phyloP scores from a whole-genome alignment of 64 coral and sea anemone genomes.

The Dendrophyllia cribrosa region DNA sequence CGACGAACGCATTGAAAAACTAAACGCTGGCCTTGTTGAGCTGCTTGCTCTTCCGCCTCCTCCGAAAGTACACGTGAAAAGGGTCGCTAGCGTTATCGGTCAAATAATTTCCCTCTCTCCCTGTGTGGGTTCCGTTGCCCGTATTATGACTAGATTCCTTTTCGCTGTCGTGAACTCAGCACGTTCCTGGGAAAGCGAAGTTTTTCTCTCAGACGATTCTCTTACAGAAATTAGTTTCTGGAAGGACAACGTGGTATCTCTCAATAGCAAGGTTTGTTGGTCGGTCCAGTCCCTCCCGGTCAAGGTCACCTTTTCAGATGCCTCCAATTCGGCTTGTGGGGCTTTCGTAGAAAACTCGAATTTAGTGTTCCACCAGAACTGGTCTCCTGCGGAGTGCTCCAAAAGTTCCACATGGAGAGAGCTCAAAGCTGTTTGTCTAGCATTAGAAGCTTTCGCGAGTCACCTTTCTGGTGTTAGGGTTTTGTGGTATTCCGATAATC shows the following conservation, averaged over 20 bases:
- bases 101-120: constrained; percentile 46
- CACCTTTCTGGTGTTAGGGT: constrained; percentile 21
- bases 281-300: background rate
- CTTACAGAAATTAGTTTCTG: constrained; percentile 39
- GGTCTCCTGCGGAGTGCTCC: too few species aligned
- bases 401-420: too few species aligned
- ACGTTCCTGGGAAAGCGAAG: background rate
- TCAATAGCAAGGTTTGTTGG: background rate
- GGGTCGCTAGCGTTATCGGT: background rate
- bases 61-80: constrained; percentile 21
- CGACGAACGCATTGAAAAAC: constrained; percentile 30
- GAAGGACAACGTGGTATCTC: constrained; percentile 18
- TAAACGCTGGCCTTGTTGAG: constrained; percentile 18
- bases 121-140: background rate
- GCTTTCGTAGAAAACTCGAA: background rate
- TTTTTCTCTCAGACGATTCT: constrained; percentile 5
- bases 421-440: background rate
- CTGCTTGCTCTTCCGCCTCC: constrained; percentile 14
- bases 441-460: background rate
- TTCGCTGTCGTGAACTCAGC: background rate
- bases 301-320: constrained; percentile 43
- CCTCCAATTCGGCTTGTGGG: background rate
- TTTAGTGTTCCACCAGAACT: too few species aligned
- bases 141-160: background rate
- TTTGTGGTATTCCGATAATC: constrained; percentile 52